These are phyloP conservation scores for Neoascia interrupta DNA, from an alignment of 2,888 invertebrate genomes.

Conservation along the genomic window DNA sequence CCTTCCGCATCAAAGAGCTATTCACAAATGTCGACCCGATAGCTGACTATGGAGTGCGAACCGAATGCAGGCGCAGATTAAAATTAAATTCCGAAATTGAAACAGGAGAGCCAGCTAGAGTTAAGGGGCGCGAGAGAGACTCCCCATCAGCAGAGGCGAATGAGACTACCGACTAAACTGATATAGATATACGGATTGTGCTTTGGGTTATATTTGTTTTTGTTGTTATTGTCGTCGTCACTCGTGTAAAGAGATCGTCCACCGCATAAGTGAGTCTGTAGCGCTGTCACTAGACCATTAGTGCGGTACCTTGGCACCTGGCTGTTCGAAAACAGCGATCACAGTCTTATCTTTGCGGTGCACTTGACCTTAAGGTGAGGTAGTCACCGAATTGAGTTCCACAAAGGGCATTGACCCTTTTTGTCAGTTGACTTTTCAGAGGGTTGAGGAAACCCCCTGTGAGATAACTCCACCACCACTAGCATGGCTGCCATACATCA, in stretches of 20 bases:
- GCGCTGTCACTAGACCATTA: conserved; percentile 33
- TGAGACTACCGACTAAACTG: too few relatives aligned
- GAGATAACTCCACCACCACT: conserved; percentile 4
- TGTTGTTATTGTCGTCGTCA: conserved; percentile 27
- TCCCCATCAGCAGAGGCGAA: conserved; percentile 21
- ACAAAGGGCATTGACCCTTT: conserved; percentile 7
- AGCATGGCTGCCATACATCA: too few relatives aligned
- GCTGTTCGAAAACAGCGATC: too few relatives aligned
- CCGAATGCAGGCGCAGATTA: conserved; percentile 67
- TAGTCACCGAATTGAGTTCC: neutral
- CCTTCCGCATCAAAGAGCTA: conserved; percentile 56
- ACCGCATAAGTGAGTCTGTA: conserved; percentile 39
- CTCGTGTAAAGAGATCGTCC: conserved; percentile 26
- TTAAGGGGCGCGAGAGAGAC: conserved; percentile 63
- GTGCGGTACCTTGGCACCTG: neutral
- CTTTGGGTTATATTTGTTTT: conserved; percentile 23
- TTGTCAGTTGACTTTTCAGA: neutral
- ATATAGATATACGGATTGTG: conserved; percentile 46
- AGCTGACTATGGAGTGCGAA: conserved; percentile 49
- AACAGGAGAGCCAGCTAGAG: conserved; percentile 59
- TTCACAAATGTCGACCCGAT: conserved; percentile 57
- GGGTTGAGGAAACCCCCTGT: neutral
- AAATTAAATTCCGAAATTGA: conserved; percentile 63
- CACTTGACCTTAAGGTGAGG: conserved; percentile 44
- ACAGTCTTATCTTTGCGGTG: too few relatives aligned